These are phyloP conservation scores for Zoanthus sansibaricus DNA, from an alignment of 92 coral and sea anemone species.

Conservation along the genomic window DNA sequence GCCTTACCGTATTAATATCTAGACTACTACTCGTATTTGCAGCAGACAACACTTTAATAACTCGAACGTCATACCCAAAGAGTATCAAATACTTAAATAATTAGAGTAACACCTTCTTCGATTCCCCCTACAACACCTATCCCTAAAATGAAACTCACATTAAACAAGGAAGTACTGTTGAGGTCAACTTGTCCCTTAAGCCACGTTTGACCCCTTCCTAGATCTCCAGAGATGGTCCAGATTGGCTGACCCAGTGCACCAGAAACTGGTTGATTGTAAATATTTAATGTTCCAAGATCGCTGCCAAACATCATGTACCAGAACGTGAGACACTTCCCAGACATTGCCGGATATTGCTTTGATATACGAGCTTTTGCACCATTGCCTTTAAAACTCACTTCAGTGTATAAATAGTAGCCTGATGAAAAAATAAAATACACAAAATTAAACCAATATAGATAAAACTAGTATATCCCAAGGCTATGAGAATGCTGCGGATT, in stretches of 20 bases:
- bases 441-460: background rate
- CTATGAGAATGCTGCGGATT: too few species aligned
- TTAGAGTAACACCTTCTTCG: background rate
- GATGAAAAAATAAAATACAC: background rate
- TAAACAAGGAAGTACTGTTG: constrained; percentile 71
- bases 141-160: constrained; percentile 57
- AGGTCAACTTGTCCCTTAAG: constrained; percentile 77
- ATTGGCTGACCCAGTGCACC: constrained; percentile 60
- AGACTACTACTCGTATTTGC: background rate
- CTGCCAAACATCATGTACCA: constrained; percentile 95
- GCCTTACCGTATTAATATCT: too few species aligned
- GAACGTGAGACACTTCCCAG: constrained; percentile 78
- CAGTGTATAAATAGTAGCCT: constrained; percentile 87
- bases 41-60: too few species aligned
- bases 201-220: constrained; percentile 82
- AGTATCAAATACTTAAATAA: too few species aligned
- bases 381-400: constrained; percentile 55
- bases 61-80: too few species aligned
- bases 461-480: too few species aligned
- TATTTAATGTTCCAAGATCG: constrained; percentile 78
- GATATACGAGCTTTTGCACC: constrained; percentile 79
- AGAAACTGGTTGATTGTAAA: constrained; percentile 79
- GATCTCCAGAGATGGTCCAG: constrained; percentile 85
- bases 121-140: too few species aligned
- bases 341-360: constrained; percentile 58